These are phyloP conservation scores for Lacerta agilis DNA, from an alignment of 2,797 vertebrate species.

Conservation along the genomic window DNA sequence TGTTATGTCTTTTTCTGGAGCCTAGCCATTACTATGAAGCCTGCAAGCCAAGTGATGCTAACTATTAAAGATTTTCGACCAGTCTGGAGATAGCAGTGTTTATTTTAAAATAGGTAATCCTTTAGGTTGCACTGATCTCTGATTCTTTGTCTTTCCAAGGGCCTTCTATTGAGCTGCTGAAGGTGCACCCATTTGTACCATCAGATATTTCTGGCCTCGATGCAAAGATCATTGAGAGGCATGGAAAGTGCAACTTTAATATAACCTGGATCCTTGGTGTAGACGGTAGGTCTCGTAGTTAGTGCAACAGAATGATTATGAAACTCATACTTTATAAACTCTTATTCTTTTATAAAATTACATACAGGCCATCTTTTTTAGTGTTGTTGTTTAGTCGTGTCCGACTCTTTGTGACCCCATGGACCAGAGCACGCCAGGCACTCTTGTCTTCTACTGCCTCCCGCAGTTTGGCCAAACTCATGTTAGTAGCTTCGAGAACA, in stretches of 20 bases:
- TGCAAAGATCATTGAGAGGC: slow-evolving; percentile 43
- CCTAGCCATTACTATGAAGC: neutral
- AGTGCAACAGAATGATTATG: neutral
- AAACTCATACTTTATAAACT: neutral
- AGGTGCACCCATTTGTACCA: slow-evolving; percentile 19
- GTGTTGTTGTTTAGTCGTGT: too few species aligned
- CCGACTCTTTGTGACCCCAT: too few species aligned
- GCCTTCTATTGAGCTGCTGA: slow-evolving; percentile 44
- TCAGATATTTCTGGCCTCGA: slow-evolving; percentile 66
- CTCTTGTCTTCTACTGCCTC: too few species aligned
- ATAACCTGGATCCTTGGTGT: slow-evolving; percentile 83
- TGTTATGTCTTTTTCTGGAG: neutral
- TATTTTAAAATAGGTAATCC: neutral
- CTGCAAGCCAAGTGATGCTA: neutral
- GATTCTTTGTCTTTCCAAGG: slow-evolving; percentile 44
- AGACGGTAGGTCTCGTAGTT: slow-evolving; percentile 75
- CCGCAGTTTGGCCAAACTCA: too few species aligned
- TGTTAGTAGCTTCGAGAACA: too few species aligned
- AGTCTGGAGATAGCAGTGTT: neutral
- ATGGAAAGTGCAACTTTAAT: slow-evolving; percentile 59
- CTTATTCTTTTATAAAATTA: too few species aligned
- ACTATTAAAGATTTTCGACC: neutral
- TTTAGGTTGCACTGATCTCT: neutral
- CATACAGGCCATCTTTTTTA: too few species aligned
- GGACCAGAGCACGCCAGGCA: too few species aligned